Base-by-base conservation (phyloP, 1,140 invertebrate genomes). In the Bilobella aurantiaca region DNA sequence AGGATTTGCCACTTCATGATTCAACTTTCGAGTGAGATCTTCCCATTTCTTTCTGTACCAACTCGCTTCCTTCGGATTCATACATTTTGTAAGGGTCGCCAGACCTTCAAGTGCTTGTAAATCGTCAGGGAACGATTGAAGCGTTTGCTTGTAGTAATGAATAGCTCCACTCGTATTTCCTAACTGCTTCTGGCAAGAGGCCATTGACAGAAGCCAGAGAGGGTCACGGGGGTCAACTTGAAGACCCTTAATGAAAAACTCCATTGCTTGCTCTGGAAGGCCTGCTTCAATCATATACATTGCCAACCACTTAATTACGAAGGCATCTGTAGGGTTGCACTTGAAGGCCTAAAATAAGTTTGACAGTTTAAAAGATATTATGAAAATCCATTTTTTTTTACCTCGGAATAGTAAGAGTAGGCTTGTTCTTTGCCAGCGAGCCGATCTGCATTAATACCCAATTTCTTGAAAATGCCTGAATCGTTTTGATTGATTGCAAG, bases 241-340 rank as follows among this genome's bases (percentile, higher is more conserved):
- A 12, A 90, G 85, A 0, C 92, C 92, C 75, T 86, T 85, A 77
- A 94, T 88, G 76, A 94, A 94, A 77, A 90, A 94, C 25, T 81
- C 81, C 49, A 94, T 82, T 3, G 93, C 92, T 78, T 93, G 93
- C 75, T 96, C 93, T 37, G 88, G 85, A 74, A 88, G 85, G 79
- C 93, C 88, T 73, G 91, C 84, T 73, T 93, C 89, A 64, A 95
- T 87, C 74, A 90, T 94, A 76, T 95, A 93, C 0, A 90, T 89
- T 57, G 89, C 90, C 30, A 96, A 81, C 85, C 92, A 96, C 75
- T 93, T 89, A 64, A 95, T 89, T 0, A 92, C 90, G 63, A 86
- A 83, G 53, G 94, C 85, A 78, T 91, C 90, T 37, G 89, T 89
- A 59, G 93, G 92, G 77, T 89, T 91, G 75, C 89, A 88, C 69